Evolutionary conservation across 2,797 vertebrate species (phyloP).

Genomic region (Tenualosa ilisha): DNA sequence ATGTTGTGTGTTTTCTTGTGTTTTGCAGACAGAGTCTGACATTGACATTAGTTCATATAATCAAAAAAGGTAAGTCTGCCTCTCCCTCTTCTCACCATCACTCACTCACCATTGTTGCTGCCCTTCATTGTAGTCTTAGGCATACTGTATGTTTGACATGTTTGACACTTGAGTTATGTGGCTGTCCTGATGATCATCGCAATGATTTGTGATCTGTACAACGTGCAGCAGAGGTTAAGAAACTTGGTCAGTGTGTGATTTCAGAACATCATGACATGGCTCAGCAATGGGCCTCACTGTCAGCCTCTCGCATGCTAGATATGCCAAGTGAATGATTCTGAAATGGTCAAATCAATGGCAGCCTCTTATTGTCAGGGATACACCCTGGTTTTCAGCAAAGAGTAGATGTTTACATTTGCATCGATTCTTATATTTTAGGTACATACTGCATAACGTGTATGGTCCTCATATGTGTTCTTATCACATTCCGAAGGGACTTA

Average conservation of each 20-base stretch:
- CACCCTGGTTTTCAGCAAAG: too few species aligned
- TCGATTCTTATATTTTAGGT: too few species aligned
- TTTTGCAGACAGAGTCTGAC: constrained; percentile 80
- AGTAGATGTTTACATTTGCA: too few species aligned
- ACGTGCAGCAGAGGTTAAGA: background rate
- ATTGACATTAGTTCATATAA: constrained; percentile 82
- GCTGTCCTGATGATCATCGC: background rate
- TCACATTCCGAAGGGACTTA: too few species aligned
- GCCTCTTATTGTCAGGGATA: too few species aligned
- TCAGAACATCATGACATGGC: background rate
- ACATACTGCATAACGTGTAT: too few species aligned
- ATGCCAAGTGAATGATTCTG: too few species aligned
- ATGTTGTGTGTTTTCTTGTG: background rate
- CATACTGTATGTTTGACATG: background rate
- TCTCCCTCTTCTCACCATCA: background rate
- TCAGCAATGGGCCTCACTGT: too few species aligned
- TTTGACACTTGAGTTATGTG: background rate
- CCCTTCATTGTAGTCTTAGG: background rate
- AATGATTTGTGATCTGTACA: background rate
- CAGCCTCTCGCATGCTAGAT: too few species aligned
- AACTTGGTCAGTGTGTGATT: background rate
- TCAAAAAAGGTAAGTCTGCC: constrained; percentile 80
- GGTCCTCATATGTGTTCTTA: too few species aligned
- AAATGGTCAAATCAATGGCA: too few species aligned
- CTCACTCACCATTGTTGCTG: background rate